Conservation (phyloP, 2,113 vertebrate genomes). For the Rhadina sibilatrix region DNA sequence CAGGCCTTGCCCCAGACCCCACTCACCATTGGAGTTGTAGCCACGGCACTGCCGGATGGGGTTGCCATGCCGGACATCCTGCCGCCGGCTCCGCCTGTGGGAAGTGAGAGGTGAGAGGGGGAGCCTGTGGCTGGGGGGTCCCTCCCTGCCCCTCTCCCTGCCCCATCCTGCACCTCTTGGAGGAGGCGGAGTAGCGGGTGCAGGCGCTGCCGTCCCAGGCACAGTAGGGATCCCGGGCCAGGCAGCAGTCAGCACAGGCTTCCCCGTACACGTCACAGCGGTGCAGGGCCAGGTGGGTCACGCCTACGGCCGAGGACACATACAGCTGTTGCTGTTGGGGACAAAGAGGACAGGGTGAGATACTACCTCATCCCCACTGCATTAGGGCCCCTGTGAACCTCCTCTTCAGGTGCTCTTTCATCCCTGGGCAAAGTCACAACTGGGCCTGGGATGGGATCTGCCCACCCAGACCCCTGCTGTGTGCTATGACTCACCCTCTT, state of each 20-base stretch:
- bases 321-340: constrained; percentile 93
- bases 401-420: rapidly evolving
- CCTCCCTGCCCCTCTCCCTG: rapidly evolving
- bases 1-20: no score
- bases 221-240: constrained; percentile 95
- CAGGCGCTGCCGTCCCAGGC: constrained; percentile 98
- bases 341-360: not conserved
- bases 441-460: rapidly evolving
- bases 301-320: constrained; percentile 87
- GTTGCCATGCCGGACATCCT: constrained; percentile 92
- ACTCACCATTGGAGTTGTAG: constrained; percentile 90
- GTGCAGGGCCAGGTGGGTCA: constrained; percentile 94
- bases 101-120: not conserved
- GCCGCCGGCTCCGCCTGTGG: constrained; percentile 90
- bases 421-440: rapidly evolving
- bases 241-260: constrained; percentile 95
- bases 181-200: constrained; percentile 92
- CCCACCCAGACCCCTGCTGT: not conserved
- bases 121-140: not conserved
- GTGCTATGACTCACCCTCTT: constrained; percentile 82
- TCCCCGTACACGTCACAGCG: constrained; percentile 94
- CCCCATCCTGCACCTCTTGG: constrained; percentile 84
- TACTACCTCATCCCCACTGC: not conserved
- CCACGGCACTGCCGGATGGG: constrained; percentile 93
- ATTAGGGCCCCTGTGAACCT: not conserved